Evolutionary conservation across 2,888 invertebrate species (phyloP).

Genomic region (Pherbina coryleti): DNA sequence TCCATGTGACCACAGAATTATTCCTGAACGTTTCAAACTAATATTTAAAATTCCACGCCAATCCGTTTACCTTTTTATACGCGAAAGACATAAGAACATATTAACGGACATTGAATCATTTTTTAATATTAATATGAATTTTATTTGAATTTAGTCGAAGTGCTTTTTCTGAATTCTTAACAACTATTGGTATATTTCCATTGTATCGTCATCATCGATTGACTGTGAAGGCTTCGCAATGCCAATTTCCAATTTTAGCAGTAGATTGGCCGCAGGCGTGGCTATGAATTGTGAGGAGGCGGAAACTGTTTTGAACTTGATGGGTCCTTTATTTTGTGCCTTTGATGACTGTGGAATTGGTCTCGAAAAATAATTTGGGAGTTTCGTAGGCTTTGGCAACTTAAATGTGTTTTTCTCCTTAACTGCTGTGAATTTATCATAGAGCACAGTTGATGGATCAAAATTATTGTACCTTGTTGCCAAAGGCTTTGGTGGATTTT

Average conservation of each 20-base stretch:
- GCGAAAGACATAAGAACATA: neutral
- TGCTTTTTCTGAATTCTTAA: neutral
- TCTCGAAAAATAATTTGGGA: neutral
- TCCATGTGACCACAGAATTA: too few species aligned
- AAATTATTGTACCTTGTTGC: neutral
- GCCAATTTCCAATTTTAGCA: constrained; percentile 63
- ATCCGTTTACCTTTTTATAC: too few species aligned
- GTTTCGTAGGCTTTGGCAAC: neutral
- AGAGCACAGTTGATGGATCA: neutral
- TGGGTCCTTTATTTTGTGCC: constrained; percentile 53
- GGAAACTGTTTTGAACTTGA: constrained; percentile 59
- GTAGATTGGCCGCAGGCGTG: constrained; percentile 63
- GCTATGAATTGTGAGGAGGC: constrained; percentile 60
- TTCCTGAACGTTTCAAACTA: neutral
- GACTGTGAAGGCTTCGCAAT: constrained; percentile 54
- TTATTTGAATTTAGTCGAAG: neutral
- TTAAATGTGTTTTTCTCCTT: neutral
- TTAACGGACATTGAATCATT: neutral
- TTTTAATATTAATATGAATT: neutral
- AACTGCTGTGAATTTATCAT: neutral
- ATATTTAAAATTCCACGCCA: neutral
- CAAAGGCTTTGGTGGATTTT: neutral
- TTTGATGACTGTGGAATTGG: constrained; percentile 43
- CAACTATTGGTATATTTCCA: neutral
- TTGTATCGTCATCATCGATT: neutral